Conservation (phyloP, 2,797 vertebrate genomes). For the Glossophaga mutica region DNA sequence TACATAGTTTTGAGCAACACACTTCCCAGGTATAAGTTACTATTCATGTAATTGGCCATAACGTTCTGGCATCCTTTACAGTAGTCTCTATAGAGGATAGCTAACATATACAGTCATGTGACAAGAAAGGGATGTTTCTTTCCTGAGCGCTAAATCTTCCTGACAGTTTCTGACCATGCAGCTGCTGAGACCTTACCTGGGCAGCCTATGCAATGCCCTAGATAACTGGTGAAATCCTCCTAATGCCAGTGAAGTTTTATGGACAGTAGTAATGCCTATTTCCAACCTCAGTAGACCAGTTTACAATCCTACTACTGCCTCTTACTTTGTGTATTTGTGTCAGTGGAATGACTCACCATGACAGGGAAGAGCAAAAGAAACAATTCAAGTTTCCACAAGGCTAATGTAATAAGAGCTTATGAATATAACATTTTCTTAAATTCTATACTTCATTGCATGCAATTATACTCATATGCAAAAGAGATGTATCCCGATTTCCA, state of each 20-base stretch:
- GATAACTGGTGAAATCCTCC: slow-evolving; percentile 66
- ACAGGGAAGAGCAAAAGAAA: slow-evolving; percentile 54
- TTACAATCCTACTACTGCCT: slow-evolving; percentile 68
- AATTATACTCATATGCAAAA: not conserved
- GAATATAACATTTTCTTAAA: slow-evolving; percentile 24
- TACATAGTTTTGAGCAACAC: not conserved
- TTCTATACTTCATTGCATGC: not conserved
- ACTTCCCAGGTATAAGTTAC: not conserved
- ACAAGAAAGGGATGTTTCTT: slow-evolving; percentile 43
- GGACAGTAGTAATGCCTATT: slow-evolving; percentile 68
- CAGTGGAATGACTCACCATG: slow-evolving; percentile 50
- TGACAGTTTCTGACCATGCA: slow-evolving; percentile 34
- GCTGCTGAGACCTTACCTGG: slow-evolving; percentile 42
- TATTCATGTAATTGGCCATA: not conserved
- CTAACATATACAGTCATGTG: not conserved
- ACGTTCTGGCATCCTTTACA: not conserved
- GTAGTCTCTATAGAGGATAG: not conserved
- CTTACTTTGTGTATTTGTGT: slow-evolving; percentile 71
- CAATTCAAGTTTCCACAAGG: slow-evolving; percentile 52
- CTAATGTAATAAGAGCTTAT: slow-evolving; percentile 14
- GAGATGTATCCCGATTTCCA: not conserved
- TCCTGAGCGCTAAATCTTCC: slow-evolving; percentile 61
- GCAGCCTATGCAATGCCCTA: slow-evolving; percentile 24
- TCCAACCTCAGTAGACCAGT: slow-evolving; percentile 71
- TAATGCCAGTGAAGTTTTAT: slow-evolving; percentile 72